Evolutionary conservation across 2,888 invertebrate species (phyloP).

Genomic region (Dynastes maya): DNA sequence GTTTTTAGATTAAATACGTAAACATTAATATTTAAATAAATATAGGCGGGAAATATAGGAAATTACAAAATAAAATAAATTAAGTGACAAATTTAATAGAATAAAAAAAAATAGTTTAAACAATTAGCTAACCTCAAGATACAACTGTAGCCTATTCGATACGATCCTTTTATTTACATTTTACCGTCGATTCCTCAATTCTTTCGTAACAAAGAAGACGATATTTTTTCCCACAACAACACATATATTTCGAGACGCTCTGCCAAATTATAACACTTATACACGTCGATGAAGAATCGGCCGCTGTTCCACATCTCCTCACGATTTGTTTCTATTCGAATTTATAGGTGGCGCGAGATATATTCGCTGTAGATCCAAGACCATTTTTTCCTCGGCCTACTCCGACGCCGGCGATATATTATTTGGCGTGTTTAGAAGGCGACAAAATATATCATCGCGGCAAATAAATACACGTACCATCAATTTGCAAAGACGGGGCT

Average conservation of each 20-base stretch:
- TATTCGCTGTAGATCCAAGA: constrained; percentile 34
- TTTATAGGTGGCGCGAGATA: constrained; percentile 45
- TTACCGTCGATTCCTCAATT: no score
- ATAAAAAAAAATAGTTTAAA: no score
- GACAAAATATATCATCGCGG: constrained; percentile 42
- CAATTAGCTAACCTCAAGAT: no score
- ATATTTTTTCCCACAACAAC: background rate
- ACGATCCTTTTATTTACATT: no score
- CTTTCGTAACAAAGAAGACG: background rate
- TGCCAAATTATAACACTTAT: constrained; percentile 32
- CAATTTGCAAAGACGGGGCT: constrained; percentile 21
- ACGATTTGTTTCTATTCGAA: constrained; percentile 46
- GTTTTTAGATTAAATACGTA: no score
- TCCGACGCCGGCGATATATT: constrained; percentile 33
- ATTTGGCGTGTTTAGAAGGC: constrained; percentile 45
- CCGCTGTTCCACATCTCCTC: constrained; percentile 17
- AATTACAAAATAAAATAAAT: no score
- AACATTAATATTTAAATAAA: no score
- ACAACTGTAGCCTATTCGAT: no score
- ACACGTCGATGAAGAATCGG: background rate
- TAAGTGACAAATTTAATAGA: no score
- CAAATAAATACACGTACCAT: constrained; percentile 41
- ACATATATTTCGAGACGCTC: background rate
- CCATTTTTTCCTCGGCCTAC: constrained; percentile 33
- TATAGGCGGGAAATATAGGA: no score